Conservation (phyloP, 1,140 invertebrate species). For the Leptinotarsa texana region DNA sequence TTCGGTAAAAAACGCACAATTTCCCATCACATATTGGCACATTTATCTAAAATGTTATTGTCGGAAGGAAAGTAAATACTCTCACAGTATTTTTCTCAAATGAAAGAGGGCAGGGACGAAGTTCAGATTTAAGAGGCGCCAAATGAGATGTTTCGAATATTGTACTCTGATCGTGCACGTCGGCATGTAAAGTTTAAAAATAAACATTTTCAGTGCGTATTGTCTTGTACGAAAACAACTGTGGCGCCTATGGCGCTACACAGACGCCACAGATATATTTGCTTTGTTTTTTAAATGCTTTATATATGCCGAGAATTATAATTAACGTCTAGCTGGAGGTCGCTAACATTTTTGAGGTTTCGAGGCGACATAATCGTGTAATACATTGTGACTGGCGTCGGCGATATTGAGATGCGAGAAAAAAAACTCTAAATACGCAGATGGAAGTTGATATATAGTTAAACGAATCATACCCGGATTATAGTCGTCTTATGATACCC, state of each 20-base stretch:
- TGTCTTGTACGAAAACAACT: conserved; percentile 27
- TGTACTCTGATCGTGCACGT: conserved; percentile 7
- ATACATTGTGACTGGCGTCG: conserved; percentile 2
- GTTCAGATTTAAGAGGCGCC: conserved; percentile 11
- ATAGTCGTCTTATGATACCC: too few species aligned
- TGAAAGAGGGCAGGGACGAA: background rate
- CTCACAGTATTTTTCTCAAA: too few species aligned
- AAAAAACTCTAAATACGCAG: too few species aligned
- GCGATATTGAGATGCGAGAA: background rate
- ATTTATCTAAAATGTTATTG: too few species aligned
- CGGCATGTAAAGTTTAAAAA: conserved; percentile 18
- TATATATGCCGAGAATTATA: conserved; percentile 22
- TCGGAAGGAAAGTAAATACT: too few species aligned
- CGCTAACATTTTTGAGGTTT: conserved; percentile 21
- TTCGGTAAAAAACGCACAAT: too few species aligned
- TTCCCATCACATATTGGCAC: too few species aligned
- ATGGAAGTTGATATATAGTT: too few species aligned
- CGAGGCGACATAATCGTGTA: background rate
- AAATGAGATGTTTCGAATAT: conserved; percentile 10
- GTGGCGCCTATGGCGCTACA: conserved; percentile 22
- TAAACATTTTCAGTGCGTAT: conserved; percentile 25
- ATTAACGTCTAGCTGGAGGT: conserved; percentile 19
- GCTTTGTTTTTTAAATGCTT: conserved; percentile 24
- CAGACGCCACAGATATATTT: conserved; percentile 21
- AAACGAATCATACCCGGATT: too few species aligned